These are phyloP conservation scores for Eremobia ochroleuca DNA, from an alignment of 2,888 invertebrate species.

Conservation along the genomic window DNA sequence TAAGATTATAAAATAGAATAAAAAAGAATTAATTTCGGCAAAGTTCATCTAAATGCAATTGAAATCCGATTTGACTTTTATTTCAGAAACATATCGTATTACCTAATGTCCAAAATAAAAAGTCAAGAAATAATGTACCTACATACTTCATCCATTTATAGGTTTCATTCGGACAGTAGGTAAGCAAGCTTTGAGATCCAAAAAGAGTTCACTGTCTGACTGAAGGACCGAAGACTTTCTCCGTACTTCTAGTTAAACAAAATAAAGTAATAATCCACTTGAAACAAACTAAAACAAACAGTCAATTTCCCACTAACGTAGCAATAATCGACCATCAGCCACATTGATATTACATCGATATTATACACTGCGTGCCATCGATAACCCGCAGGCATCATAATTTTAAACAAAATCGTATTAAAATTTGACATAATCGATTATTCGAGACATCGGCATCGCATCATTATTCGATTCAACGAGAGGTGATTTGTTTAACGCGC, in stretches of 20 bases:
- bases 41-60: too few relatives aligned
- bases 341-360: constrained; percentile 68
- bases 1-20: too few relatives aligned
- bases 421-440: constrained; percentile 78
- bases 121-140: neutral
- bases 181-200: neutral
- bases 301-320: constrained; percentile 43
- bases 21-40: too few relatives aligned
- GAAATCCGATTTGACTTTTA: too few relatives aligned
- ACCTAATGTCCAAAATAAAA: neutral
- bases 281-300: constrained; percentile 47
- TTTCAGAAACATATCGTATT: neutral
- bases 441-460: constrained; percentile 63
- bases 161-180: neutral
- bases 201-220: neutral
- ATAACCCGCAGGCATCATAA: constrained; percentile 64
- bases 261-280: constrained; percentile 15
- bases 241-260: constrained; percentile 8
- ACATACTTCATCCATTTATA: neutral
- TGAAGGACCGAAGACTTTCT: neutral
- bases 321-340: constrained; percentile 60
- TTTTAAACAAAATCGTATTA: constrained; percentile 73
- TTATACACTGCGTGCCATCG: constrained; percentile 54
- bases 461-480: constrained; percentile 74
- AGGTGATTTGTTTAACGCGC: constrained; percentile 76